Evolutionary conservation across 2,888 invertebrate species (phyloP), one percentile per base, ranked within the genome.

Genomic region (Scaptodrosophila latifasciaeformis): DNA sequence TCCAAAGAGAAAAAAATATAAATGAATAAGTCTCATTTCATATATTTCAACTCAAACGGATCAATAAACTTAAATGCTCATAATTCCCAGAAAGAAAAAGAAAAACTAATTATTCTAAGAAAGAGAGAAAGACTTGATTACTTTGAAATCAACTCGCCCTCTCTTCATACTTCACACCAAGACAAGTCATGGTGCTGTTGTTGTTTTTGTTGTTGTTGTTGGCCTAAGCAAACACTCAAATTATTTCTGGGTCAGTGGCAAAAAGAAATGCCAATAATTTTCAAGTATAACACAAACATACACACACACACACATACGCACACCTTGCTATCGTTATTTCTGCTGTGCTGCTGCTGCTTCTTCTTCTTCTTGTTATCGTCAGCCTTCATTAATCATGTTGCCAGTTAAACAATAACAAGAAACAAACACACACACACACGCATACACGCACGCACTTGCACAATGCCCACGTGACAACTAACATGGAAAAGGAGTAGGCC

Each of bases 331-430:
- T 43, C 39, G 42, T 30, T 34, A 45, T 17, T 52, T 18, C 15
- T 17, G 2, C 12, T 46, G 30, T 40, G 5, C 49, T 35, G 18
- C 29, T 50, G 49, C 19, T 51, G n/a, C n/a, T n/a, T n/a, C n/a
- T n/a, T n/a, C n/a, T n/a, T n/a, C n/a, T n/a, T n/a, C n/a, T n/a
- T n/a, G 27, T 15, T 50, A 27, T 29, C 50, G 46, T 34, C 47
- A 44, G 51, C 39, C 55, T 60, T 65, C 77, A 69, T 70, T 76
- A 70, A 70, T 70, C 77, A 70, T n/a, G n/a, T 76, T 69, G 65
- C 65, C 76, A 67, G 70, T 70, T 70, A 70, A 70, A 75, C 76
- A 70, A 70, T 72, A 71, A 67, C 59, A 61, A 57, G 61, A 40
- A 46, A 39, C 39, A 53, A 45, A 34, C 60, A 64, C 39, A 39